phyloP scores from a whole-genome alignment of 2,888 invertebrate genomes.

The Drosophila hamatofila region DNA sequence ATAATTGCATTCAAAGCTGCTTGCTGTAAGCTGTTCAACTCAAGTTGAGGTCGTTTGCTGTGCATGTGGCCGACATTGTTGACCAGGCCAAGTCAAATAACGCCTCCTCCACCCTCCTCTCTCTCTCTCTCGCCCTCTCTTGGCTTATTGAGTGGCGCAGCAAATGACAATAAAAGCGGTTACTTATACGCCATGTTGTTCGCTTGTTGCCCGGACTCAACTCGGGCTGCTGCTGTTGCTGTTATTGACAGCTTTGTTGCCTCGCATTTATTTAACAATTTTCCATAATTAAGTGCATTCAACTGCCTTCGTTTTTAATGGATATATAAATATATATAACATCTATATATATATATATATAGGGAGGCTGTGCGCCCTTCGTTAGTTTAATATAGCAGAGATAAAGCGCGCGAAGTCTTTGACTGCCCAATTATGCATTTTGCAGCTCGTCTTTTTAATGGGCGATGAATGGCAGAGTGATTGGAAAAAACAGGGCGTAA shows the following conservation, averaged over 20 bases:
- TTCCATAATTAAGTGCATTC: constrained; percentile 50
- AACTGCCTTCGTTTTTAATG: constrained; percentile 31
- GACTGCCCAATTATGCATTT: constrained; percentile 2
- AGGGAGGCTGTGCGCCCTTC: background rate
- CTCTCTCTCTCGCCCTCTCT: background rate
- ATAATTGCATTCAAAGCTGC: constrained; percentile 76
- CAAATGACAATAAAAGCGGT: constrained; percentile 74
- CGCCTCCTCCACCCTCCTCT: background rate
- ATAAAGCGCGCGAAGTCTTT: constrained; percentile 6
- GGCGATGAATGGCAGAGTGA: background rate
- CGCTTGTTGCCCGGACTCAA: constrained; percentile 9
- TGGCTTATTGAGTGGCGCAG: constrained; percentile 56
- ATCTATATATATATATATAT: background rate
- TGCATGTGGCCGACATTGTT: constrained; percentile 53
- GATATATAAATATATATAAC: background rate
- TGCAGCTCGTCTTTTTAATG: background rate
- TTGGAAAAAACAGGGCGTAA: background rate
- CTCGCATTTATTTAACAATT: constrained; percentile 35
- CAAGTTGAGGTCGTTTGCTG: constrained; percentile 51
- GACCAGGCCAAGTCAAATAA: constrained; percentile 32
- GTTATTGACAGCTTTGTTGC: constrained; percentile 37
- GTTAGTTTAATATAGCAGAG: constrained; percentile 16
- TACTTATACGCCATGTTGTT: constrained; percentile 75
- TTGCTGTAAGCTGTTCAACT: background rate
- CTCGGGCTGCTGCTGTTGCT: constrained; percentile 16